phyloP scores from a whole-genome alignment of 2,888 invertebrate species.

The Tetrapedia diversipes region DNA sequence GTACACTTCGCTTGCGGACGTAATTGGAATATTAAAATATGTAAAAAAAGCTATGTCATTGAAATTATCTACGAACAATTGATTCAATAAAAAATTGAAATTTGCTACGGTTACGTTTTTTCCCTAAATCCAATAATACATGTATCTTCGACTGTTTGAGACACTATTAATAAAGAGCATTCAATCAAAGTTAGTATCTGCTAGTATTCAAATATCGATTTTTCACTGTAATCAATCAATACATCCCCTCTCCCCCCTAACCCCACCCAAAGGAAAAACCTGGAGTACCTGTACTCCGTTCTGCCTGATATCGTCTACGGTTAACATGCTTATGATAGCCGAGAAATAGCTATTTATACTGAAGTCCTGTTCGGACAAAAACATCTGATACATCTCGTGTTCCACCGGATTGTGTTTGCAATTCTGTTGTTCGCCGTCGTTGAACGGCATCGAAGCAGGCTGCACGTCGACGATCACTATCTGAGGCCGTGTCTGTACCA shows the following conservation, averaged over 20 bases:
- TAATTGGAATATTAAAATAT: not conserved
- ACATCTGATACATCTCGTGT: slow-evolving; percentile 86
- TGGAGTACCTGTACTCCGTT: slow-evolving; percentile 84
- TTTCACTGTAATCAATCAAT: too few species aligned
- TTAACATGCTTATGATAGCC: slow-evolving; percentile 86
- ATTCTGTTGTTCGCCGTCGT: slow-evolving; percentile 57
- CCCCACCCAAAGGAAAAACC: not conserved
- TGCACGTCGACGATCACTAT: slow-evolving; percentile 85
- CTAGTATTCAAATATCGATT: too few species aligned
- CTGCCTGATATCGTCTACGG: slow-evolving; percentile 83
- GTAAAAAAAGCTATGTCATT: too few species aligned
- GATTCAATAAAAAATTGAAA: too few species aligned
- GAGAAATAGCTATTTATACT: slow-evolving; percentile 85
- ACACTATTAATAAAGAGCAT: too few species aligned
- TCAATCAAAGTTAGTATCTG: too few species aligned
- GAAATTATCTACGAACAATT: too few species aligned
- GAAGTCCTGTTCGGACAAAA: slow-evolving; percentile 85
- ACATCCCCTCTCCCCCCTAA: not conserved
- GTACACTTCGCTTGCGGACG: not conserved
- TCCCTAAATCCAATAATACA: too few species aligned
- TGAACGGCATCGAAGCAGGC: slow-evolving; percentile 82
- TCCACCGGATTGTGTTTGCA: slow-evolving; percentile 81
- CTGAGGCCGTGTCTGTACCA: slow-evolving; percentile 79
- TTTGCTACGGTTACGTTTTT: too few species aligned
- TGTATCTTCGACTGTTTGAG: too few species aligned